Percentiles rank a stretch among this genome's conserved stretches.
Conservation (phyloP, 2,888 invertebrate species). For the Brassicogethes aeneus region DNA sequence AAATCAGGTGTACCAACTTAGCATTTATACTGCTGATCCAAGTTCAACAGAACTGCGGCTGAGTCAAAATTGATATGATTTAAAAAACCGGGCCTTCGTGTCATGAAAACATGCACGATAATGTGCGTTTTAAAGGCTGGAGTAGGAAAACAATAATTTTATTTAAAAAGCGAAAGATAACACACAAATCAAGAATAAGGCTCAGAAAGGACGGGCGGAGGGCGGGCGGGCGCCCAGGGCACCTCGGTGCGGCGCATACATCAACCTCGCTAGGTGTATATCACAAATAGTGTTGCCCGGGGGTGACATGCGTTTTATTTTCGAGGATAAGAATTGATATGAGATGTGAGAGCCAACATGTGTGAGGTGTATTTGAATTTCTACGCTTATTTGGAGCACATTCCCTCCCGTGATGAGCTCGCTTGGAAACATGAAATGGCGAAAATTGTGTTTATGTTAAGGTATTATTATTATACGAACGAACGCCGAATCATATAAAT, state of each 20-base stretch:
- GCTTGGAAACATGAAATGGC: background rate
- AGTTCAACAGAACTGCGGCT: too few relatives aligned
- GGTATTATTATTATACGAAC: slow-evolving; percentile 1
- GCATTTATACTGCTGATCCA: too few relatives aligned
- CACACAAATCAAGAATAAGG: slow-evolving; percentile 23
- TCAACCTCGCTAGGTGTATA: slow-evolving; percentile 26
- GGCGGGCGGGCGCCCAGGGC: slow-evolving; percentile 19
- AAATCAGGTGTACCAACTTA: too few relatives aligned
- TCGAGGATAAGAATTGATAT: slow-evolving; percentile 33
- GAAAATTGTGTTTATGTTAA: slow-evolving; percentile 3
- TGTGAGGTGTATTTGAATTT: slow-evolving; percentile 15
- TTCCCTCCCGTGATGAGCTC: background rate
- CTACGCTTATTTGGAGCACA: slow-evolving; percentile 2
- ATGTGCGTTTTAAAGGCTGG: too few relatives aligned
- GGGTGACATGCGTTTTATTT: slow-evolving; percentile 32
- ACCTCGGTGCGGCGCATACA: slow-evolving; percentile 20
- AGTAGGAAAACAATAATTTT: background rate
- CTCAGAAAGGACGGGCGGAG: too few relatives aligned
- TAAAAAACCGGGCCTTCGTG: too few relatives aligned
- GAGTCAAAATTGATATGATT: too few relatives aligned
- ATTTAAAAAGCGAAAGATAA: slow-evolving; percentile 13
- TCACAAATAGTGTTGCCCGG: slow-evolving; percentile 29
- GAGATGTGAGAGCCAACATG: slow-evolving; percentile 31
- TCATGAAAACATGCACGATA: too few relatives aligned
- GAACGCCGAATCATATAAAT: background rate